phyloP scores from a whole-genome alignment of 1,140 invertebrate species.

The Pachyrhynchus sulphureomaculatus region DNA sequence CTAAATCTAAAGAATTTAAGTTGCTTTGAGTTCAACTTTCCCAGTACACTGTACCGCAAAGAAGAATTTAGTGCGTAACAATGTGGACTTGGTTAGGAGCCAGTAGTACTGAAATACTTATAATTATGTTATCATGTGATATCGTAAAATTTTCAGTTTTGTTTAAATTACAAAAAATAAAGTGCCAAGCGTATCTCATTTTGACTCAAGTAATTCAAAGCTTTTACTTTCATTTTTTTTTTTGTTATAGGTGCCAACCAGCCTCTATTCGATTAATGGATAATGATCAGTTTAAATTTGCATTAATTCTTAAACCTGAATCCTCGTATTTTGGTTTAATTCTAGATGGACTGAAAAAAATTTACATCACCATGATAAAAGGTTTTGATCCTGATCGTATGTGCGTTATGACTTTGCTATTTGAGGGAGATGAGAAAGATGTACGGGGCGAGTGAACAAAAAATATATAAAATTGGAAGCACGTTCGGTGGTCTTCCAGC shows the following conservation, averaged over 20 bases:
- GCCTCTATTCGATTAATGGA: constrained; percentile 95
- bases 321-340: constrained; percentile 69
- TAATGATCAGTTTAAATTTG: constrained; percentile 95
- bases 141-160: no score
- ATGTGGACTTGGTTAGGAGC: no score
- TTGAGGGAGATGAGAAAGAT: constrained; percentile 79
- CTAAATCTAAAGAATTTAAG: no score
- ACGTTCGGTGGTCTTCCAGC: constrained; percentile 77
- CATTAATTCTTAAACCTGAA: constrained; percentile 82
- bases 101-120: no score
- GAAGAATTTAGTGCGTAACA: no score
- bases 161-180: no score
- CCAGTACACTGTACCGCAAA: no score
- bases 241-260: constrained; percentile 73
- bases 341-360: constrained; percentile 80
- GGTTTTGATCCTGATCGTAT: constrained; percentile 82
- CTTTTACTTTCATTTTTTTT: no score
- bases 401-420: constrained; percentile 89
- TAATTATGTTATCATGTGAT: no score
- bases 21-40: no score
- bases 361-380: constrained; percentile 89
- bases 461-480: constrained; percentile 81
- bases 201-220: no score
- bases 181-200: no score
- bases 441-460: constrained; percentile 76